phyloP scores from a whole-genome alignment of 2,113 vertebrate species.

The Danionella cerebrum region DNA sequence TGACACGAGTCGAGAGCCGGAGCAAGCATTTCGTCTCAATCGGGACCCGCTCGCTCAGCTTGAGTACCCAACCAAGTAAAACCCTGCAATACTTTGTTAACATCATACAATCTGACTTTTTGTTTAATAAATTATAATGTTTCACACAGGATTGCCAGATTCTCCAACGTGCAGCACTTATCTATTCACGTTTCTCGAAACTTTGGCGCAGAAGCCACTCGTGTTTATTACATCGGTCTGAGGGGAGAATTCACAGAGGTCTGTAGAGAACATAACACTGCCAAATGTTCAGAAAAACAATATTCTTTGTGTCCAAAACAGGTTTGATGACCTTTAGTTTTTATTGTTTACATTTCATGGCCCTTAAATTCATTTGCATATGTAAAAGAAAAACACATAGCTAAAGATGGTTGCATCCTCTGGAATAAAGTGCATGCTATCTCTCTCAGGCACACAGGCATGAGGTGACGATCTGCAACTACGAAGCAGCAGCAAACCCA shows the following conservation, averaged over 20 bases:
- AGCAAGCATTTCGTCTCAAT: slow-evolving; percentile 89
- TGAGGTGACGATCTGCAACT: slow-evolving; percentile 93
- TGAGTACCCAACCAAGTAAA: slow-evolving; percentile 94
- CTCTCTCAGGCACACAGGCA: slow-evolving; percentile 77
- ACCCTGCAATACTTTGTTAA: neutral
- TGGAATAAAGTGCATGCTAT: too few species aligned
- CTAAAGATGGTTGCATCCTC: too few species aligned
- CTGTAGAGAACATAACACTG: slow-evolving; percentile 22
- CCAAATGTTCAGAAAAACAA: neutral
- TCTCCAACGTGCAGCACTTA: slow-evolving; percentile 85
- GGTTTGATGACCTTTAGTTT: too few species aligned
- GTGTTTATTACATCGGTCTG: slow-evolving; percentile 89
- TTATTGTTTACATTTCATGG: too few species aligned
- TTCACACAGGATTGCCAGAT: slow-evolving; percentile 79
- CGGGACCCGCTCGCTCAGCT: slow-evolving; percentile 77
- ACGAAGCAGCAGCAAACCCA: slow-evolving; percentile 88
- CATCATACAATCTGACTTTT: too few species aligned
- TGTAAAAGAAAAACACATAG: neutral
- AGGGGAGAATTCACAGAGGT: slow-evolving; percentile 91
- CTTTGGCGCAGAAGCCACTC: slow-evolving; percentile 83
- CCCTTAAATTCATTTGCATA: too few species aligned
- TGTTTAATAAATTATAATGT: neutral
- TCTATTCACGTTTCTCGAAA: slow-evolving; percentile 94
- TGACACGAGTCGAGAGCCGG: slow-evolving; percentile 80
- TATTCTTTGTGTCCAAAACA: too few species aligned